phyloP scores from a whole-genome alignment of 2,888 invertebrate species.

The Drosophila paramelanica region DNA sequence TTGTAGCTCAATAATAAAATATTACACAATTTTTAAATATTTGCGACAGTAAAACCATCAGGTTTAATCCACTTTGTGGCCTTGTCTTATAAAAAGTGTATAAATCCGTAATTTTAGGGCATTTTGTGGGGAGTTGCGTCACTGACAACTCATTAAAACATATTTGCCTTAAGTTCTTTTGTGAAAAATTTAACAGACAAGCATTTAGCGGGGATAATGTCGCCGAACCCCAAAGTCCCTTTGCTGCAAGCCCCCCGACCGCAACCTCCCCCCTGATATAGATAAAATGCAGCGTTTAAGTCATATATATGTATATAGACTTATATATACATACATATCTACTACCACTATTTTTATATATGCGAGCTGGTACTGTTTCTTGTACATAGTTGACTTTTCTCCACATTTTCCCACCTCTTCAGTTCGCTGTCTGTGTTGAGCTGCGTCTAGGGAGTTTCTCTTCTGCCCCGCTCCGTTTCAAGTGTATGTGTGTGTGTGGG shows the following conservation, averaged over 20 bases:
- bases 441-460: constrained; percentile 10
- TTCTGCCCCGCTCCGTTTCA: neutral
- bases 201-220: constrained; percentile 43
- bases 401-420: neutral
- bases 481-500: neutral
- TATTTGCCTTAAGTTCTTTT: constrained; percentile 53
- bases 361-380: constrained; percentile 1
- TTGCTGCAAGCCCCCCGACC: neutral
- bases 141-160: constrained; percentile 57
- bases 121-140: constrained; percentile 6
- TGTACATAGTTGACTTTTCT: neutral
- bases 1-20: no score
- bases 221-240: neutral
- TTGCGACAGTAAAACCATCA: no score
- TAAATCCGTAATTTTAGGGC: constrained; percentile 4
- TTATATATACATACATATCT: neutral
- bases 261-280: neutral
- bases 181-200: constrained; percentile 44
- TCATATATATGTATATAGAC: neutral
- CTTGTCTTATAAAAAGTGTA: neutral
- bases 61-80: no score
- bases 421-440: constrained; percentile 1
- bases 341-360: neutral
- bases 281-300: constrained; percentile 35
- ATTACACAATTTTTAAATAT: no score